Evolutionary conservation across 2,888 invertebrate genomes (phyloP).

Genomic region (Tenthredo livida): DNA sequence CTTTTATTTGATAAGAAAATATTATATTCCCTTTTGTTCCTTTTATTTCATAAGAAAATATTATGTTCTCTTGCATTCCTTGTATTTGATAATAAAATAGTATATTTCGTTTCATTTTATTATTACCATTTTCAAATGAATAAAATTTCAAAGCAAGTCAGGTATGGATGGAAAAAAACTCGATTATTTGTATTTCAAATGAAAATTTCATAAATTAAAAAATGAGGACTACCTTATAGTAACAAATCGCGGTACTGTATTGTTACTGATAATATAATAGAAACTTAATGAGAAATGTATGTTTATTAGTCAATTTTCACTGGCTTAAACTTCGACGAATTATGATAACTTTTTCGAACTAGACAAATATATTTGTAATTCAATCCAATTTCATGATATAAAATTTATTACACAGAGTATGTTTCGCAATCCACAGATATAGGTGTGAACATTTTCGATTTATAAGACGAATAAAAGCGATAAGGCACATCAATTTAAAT

Average conservation of each 20-base stretch:
- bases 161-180: neutral
- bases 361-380: no score
- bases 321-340: neutral
- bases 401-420: no score
- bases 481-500: neutral
- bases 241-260: slow-evolving; percentile 18
- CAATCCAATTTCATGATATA: no score
- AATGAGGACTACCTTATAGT: slow-evolving; percentile 21
- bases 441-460: slow-evolving; percentile 3
- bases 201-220: slow-evolving; percentile 14
- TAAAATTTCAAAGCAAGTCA: slow-evolving; percentile 13
- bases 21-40: no score
- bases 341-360: no score
- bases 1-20: neutral
- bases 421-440: neutral
- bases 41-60: no score
- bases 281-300: slow-evolving; percentile 8
- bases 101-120: no score
- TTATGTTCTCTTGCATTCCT: neutral
- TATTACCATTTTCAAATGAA: neutral
- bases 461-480: slow-evolving; percentile 31
- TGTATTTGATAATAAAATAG: no score
- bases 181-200: slow-evolving; percentile 28
- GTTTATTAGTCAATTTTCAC: slow-evolving; percentile 23
- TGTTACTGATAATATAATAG: slow-evolving; percentile 32